Evolutionary conservation across 1,140 invertebrate genomes (phyloP).

Genomic region (Euwallacea fornicatus): DNA sequence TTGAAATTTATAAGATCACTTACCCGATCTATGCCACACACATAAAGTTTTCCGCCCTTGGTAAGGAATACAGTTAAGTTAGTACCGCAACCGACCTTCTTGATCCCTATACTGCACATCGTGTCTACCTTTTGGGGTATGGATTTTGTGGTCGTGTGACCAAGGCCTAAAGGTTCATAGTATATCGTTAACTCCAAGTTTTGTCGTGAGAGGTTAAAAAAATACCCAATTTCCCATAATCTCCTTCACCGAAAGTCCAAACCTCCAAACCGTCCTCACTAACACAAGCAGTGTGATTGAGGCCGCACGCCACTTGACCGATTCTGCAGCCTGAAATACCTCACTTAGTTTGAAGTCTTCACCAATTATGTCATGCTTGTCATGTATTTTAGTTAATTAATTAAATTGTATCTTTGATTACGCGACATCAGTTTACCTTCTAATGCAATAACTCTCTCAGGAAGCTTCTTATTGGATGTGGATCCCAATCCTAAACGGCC

Average conservation of each 20-base stretch:
- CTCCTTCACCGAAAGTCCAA: slow-evolving; percentile 71
- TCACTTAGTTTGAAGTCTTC: background rate
- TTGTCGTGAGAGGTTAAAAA: background rate
- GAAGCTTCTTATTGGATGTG: slow-evolving; percentile 65
- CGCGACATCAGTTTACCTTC: slow-evolving; percentile 40
- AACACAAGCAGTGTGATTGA: slow-evolving; percentile 68
- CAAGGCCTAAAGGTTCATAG: slow-evolving; percentile 54
- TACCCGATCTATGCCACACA: slow-evolving; percentile 64
- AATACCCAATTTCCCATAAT: slow-evolving; percentile 63
- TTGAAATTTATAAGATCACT: background rate
- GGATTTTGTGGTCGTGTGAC: slow-evolving; percentile 60
- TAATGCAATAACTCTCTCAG: slow-evolving; percentile 60
- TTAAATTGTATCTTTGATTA: background rate
- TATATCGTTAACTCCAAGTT: background rate
- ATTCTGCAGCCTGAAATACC: slow-evolving; percentile 48
- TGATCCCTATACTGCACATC: slow-evolving; percentile 60
- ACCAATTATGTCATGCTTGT: too few species aligned
- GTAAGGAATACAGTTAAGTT: slow-evolving; percentile 69
- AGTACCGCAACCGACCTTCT: slow-evolving; percentile 66
- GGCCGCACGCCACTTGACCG: slow-evolving; percentile 60
- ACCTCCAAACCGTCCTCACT: slow-evolving; percentile 62
- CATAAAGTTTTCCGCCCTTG: slow-evolving; percentile 62
- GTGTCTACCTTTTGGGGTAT: slow-evolving; percentile 61
- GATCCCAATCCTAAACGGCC: slow-evolving; percentile 66
- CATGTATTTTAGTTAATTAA: background rate